These are phyloP conservation scores for Saccopteryx leptura DNA, from an alignment of 2,113 vertebrate genomes.

Conservation along the genomic window DNA sequence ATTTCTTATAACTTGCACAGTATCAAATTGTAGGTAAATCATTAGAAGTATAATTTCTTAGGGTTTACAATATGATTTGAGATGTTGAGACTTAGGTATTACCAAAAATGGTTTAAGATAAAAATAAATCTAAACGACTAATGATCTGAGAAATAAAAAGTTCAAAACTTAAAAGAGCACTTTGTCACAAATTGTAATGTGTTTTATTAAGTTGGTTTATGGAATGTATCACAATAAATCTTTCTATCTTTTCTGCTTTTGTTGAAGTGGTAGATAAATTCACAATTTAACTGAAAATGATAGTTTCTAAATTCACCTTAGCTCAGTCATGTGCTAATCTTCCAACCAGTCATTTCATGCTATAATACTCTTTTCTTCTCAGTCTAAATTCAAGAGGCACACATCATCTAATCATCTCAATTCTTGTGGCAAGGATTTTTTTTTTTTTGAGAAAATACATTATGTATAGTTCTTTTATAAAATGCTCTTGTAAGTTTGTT, in stretches of 20 bases:
- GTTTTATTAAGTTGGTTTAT: slow-evolving; percentile 47
- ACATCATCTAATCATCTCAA: slow-evolving; percentile 36
- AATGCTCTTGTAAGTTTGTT: not conserved
- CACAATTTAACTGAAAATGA: slow-evolving; percentile 15
- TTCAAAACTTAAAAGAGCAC: slow-evolving; percentile 34
- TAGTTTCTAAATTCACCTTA: not conserved
- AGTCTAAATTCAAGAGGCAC: not conserved
- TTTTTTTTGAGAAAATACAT: not conserved
- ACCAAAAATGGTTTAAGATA: slow-evolving; percentile 58
- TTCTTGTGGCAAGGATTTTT: not conserved
- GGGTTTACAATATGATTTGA: not conserved
- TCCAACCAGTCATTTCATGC: not conserved
- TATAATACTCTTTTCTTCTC: not conserved
- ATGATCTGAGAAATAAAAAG: not conserved
- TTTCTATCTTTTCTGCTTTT: slow-evolving; percentile 58
- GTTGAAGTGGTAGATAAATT: slow-evolving; percentile 56
- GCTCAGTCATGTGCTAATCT: not conserved
- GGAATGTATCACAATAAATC: not conserved
- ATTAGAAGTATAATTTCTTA: not conserved
- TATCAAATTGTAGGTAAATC: not conserved
- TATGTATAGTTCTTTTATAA: not conserved
- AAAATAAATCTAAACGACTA: slow-evolving; percentile 62
- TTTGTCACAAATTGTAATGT: not conserved
- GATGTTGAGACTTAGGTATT: not conserved
- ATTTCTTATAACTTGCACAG: not conserved